Percentiles rank a stretch among this genome's conserved stretches.
Conservation (phyloP, 2,113 vertebrate genomes). For the Crocuta crocuta region DNA sequence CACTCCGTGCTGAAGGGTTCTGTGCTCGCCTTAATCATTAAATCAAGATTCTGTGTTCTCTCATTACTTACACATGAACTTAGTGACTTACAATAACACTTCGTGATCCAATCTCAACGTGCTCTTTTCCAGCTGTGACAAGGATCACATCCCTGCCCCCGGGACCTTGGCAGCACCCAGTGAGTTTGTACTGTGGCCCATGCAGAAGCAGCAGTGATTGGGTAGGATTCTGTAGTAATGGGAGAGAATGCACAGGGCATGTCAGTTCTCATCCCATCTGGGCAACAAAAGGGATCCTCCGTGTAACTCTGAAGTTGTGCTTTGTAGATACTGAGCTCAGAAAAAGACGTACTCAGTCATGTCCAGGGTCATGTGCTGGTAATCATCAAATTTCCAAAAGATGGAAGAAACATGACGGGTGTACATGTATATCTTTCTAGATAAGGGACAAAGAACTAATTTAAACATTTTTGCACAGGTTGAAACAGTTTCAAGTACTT, state of each 20-base stretch:
- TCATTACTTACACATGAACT: conserved; percentile 64
- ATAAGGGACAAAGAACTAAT: background rate
- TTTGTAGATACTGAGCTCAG: background rate
- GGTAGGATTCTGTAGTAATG: background rate
- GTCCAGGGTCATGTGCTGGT: background rate
- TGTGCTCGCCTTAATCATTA: conserved; percentile 34
- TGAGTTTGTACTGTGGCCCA: background rate
- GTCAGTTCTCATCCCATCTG: background rate
- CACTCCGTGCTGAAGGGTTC: background rate
- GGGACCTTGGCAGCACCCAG: background rate
- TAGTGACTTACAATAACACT: conserved; percentile 70
- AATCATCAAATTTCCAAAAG: conserved; percentile 6
- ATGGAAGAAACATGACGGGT: background rate
- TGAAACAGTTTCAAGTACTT: background rate
- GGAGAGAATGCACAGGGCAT: background rate
- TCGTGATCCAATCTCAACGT: conserved; percentile 72
- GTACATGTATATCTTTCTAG: background rate
- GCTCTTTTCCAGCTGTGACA: conserved; percentile 48
- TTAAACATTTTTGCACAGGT: background rate
- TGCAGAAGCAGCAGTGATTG: background rate
- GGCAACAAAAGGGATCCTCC: background rate
- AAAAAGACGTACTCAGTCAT: background rate
- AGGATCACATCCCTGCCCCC: conserved; percentile 53
- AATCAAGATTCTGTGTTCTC: conserved; percentile 69
- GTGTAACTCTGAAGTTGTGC: background rate